Conservation (phyloP, 2,888 invertebrate species). For the Drosophila robusta region DNA sequence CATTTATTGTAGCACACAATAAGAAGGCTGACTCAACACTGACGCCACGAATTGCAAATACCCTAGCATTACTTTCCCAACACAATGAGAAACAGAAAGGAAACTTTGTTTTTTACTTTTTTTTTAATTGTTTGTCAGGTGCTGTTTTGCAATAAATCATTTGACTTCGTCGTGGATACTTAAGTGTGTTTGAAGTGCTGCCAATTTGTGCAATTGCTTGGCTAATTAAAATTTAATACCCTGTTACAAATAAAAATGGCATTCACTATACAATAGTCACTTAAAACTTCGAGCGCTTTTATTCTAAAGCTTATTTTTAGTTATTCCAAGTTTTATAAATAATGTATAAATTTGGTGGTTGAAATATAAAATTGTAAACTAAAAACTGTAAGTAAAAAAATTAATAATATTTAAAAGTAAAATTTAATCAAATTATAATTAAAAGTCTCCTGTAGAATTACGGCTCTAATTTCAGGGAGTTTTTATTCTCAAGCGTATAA, state of each 20-base stretch:
- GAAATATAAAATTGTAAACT: too few species aligned
- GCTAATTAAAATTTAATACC: conserved; percentile 4
- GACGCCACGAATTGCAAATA: conserved; percentile 28
- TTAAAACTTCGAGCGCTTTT: too few species aligned
- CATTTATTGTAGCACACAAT: conserved; percentile 15
- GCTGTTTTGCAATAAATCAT: conserved; percentile 17
- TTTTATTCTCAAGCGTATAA: too few species aligned
- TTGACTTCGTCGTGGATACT: conserved; percentile 24
- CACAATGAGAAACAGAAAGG: neutral
- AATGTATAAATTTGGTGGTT: too few species aligned
- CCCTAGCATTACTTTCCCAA: conserved; percentile 26
- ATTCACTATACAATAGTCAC: too few species aligned
- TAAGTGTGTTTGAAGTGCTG: conserved; percentile 27
- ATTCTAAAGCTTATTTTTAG: too few species aligned
- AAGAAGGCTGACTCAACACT: conserved; percentile 5
- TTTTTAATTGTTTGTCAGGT: neutral
- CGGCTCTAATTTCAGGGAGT: too few species aligned
- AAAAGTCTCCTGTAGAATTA: too few species aligned
- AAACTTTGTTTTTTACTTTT: neutral
- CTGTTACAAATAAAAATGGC: conserved; percentile 6
- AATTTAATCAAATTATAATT: too few species aligned
- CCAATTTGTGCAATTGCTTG: conserved; percentile 11
- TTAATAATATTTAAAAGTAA: too few species aligned
- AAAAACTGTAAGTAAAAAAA: too few species aligned
- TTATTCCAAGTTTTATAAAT: too few species aligned